phyloP scores from a whole-genome alignment of 1,140 invertebrate species.

The Calliphora vicina region DNA sequence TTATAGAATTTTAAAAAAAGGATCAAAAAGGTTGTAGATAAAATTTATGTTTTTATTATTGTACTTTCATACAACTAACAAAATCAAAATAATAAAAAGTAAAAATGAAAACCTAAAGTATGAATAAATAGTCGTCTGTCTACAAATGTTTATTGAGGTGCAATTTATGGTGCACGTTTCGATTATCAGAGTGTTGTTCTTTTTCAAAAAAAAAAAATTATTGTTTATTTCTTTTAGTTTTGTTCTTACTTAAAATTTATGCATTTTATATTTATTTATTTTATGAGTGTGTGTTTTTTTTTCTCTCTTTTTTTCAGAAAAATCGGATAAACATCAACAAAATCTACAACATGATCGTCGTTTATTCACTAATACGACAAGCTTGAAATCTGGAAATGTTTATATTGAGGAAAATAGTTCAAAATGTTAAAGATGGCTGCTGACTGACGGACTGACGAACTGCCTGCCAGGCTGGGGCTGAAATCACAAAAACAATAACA shows the following conservation, averaged over 20 bases:
- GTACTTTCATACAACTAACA: too few species aligned
- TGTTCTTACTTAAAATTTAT: background rate
- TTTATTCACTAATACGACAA: constrained; percentile 41
- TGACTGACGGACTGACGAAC: background rate
- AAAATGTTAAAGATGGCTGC: constrained; percentile 14
- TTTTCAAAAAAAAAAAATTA: background rate
- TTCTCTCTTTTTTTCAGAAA: constrained; percentile 40
- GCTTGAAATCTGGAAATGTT: constrained; percentile 57
- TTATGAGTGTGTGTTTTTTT: background rate
- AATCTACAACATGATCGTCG: constrained; percentile 47
- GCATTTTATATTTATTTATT: background rate
- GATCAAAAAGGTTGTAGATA: background rate
- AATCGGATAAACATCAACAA: constrained; percentile 47
- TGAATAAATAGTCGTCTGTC: background rate
- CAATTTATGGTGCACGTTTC: constrained; percentile 29
- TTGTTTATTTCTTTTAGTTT: constrained; percentile 10
- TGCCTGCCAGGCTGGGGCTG: background rate
- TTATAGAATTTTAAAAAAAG: constrained; percentile 20
- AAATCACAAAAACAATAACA: background rate
- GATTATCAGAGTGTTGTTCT: background rate
- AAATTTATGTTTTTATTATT: background rate
- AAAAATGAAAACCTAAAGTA: background rate
- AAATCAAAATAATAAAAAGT: background rate
- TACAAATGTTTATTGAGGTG: constrained; percentile 10
- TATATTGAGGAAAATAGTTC: constrained; percentile 57